phyloP scores from a whole-genome alignment of 2,888 invertebrate genomes.

The Ptilodon capucinus region DNA sequence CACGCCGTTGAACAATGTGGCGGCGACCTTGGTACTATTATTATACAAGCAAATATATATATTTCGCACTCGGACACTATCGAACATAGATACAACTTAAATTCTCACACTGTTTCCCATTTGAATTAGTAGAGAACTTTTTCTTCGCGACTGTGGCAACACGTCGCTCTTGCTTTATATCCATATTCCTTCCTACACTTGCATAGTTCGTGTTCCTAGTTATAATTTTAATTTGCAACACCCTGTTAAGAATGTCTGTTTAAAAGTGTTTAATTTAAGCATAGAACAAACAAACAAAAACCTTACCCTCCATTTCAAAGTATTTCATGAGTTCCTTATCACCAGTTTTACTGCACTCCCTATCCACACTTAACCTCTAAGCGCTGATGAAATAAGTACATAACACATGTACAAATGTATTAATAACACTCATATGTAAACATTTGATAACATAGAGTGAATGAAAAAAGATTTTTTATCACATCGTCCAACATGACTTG shows the following conservation, averaged over 20 bases:
- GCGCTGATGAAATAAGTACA: neutral
- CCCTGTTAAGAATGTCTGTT: neutral
- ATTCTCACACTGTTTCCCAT: no score
- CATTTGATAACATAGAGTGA: neutral
- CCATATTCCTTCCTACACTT: no score
- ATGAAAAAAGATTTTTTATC: neutral
- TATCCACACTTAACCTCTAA: neutral
- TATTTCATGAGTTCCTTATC: neutral
- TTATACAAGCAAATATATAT: neutral
- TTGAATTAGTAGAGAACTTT: no score
- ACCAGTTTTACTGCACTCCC: neutral
- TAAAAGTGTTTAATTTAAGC: neutral
- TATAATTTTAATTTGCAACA: neutral
- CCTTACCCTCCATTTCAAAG: neutral
- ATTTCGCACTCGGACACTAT: no score
- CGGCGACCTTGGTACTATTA: neutral
- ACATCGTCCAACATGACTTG: no score
- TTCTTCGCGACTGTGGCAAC: no score
- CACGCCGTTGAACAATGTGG: neutral
- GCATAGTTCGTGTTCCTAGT: no score
- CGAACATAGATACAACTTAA: no score
- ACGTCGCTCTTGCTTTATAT: no score
- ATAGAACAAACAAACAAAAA: neutral
- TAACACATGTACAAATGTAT: neutral
- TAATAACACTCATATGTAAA: neutral